Evolutionary conservation across 2,113 vertebrate species (phyloP).

Genomic region (Lanius collurio): DNA sequence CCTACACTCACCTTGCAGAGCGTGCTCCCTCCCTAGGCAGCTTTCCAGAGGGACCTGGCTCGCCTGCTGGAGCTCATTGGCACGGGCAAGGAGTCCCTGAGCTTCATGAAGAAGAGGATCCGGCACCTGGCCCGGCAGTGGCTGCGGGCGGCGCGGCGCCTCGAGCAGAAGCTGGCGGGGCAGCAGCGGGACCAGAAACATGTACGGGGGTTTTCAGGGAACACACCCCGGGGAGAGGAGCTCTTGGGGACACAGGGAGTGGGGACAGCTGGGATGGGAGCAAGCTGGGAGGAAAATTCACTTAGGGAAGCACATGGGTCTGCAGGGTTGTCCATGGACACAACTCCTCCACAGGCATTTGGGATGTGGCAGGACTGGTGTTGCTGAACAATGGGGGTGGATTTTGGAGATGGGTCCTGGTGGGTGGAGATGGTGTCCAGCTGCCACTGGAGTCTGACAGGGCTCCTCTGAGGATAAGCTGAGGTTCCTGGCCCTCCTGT

Average conservation of each 20-base stretch:
- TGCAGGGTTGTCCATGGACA: fast-evolving
- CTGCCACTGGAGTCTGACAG: fast-evolving
- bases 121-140: conserved; percentile 86
- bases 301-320: not conserved
- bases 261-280: not conserved
- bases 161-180: conserved; percentile 78
- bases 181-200: conserved; percentile 83
- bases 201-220: not conserved
- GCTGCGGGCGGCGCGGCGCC: conserved; percentile 81
- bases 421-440: not conserved
- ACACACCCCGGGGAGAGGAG: fast-evolving
- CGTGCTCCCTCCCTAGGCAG: conserved; percentile 71
- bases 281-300: not conserved
- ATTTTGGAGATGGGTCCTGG: not conserved
- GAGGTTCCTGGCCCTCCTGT: not conserved
- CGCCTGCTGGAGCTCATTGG: conserved; percentile 90
- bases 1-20: not conserved
- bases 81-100: conserved; percentile 92
- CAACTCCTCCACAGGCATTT: fast-evolving
- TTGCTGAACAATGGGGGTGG: not conserved
- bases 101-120: conserved; percentile 95
- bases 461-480: not conserved
- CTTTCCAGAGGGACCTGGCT: conserved; percentile 83
- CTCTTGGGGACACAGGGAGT: fast-evolving
- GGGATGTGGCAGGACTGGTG: not conserved